Evolutionary conservation across 2,113 vertebrate species (phyloP).

Genomic region (Odontophorus gujanensis): DNA sequence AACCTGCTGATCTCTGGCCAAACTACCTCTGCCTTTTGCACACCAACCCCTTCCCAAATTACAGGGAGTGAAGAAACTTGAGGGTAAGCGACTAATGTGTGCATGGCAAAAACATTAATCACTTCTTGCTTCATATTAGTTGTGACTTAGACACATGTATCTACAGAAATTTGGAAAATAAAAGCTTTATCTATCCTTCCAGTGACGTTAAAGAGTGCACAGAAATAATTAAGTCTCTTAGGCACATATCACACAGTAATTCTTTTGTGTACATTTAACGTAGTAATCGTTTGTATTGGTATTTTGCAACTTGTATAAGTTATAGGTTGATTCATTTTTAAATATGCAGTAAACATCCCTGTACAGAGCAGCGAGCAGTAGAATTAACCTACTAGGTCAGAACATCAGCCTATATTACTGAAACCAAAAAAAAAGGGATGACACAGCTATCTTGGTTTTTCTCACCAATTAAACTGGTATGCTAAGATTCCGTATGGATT

Average conservation of each 20-base stretch:
- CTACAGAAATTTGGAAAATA: not conserved
- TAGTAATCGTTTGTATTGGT: not conserved
- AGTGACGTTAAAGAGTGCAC: accelerated
- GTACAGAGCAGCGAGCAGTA: not conserved
- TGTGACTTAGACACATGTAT: not conserved
- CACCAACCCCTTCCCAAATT: not conserved
- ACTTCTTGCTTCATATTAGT: not conserved
- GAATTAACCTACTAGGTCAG: not conserved
- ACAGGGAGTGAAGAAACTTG: not conserved
- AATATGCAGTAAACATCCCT: not conserved
- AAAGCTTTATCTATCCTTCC: not conserved
- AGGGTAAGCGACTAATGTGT: not conserved
- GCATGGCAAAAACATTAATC: not conserved
- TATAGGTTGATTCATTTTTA: not conserved
- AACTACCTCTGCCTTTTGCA: not conserved
- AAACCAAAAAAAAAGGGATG: not conserved
- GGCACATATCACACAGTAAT: not conserved
- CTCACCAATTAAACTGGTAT: not conserved
- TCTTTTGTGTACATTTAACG: not conserved
- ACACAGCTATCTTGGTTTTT: not conserved
- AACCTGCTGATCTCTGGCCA: not conserved
- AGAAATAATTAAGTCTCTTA: not conserved
- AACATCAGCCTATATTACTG: not conserved
- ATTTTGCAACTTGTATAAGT: not conserved
- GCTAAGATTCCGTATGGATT: not conserved